phyloP scores from a whole-genome alignment of 1,140 invertebrate species.

The Papilio aristodemus region DNA sequence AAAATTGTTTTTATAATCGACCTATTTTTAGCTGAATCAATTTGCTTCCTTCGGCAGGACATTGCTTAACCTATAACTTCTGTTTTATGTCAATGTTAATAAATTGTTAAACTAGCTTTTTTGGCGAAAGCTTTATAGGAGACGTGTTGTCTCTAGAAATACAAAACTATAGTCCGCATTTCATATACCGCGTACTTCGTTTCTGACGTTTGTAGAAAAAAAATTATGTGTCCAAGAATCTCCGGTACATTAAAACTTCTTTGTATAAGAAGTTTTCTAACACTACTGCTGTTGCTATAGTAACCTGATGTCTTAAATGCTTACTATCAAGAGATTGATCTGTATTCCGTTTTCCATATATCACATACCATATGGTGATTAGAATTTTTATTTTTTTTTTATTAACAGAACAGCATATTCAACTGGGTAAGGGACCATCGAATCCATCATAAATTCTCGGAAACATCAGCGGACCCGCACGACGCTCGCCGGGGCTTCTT shows the following conservation, averaged over 20 bases:
- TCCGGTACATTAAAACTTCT: too few species aligned
- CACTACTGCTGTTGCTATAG: neutral
- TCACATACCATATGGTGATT: too few species aligned
- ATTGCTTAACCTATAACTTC: neutral
- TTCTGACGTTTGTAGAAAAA: too few species aligned
- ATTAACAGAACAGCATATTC: constrained; percentile 82
- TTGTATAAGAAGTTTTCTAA: too few species aligned
- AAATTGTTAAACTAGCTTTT: neutral
- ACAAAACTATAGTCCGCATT: too few species aligned
- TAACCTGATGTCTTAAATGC: neutral
- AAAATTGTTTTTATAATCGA: neutral
- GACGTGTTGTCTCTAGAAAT: too few species aligned
- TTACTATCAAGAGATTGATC: too few species aligned
- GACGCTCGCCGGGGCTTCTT: constrained; percentile 94
- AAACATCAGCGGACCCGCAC: constrained; percentile 95
- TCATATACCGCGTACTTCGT: too few species aligned
- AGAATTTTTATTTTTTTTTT: neutral
- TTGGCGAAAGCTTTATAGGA: neutral
- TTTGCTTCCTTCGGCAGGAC: neutral
- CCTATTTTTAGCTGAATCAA: too few species aligned
- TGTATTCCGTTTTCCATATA: too few species aligned
- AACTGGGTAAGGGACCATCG: constrained; percentile 91
- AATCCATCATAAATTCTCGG: constrained; percentile 94
- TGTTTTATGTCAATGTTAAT: neutral
- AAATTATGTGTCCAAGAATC: too few species aligned